Base-by-base conservation (phyloP, 2,797 vertebrate species). In the Sebastes minor region DNA sequence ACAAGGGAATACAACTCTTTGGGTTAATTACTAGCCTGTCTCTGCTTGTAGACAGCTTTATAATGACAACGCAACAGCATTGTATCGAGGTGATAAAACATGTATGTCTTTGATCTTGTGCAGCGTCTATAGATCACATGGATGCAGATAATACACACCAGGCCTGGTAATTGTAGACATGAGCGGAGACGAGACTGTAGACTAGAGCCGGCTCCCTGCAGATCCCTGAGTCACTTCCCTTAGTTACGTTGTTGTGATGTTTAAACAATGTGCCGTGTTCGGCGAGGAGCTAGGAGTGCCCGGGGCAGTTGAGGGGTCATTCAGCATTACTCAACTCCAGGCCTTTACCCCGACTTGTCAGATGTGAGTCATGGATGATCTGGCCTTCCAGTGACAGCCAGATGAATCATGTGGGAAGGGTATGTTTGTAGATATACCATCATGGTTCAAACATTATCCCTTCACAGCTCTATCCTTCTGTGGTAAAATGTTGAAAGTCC, bases 181-280 rank as follows among this genome's bases (percentile, higher is more conserved):
- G 56, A 70, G 78, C 32, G 5, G 16, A 22, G 78, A 57, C 8
- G 2, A 11, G 75, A 59, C 35, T 80, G 59, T 28, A 27, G 67
- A 56, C 33, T 2, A 2, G 30, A 68, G 28, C n/a, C 2, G 20
- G 57, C 79, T 61, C 63, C 82, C 81, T 70, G 11, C 12, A 18
- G 70, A 62, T 62, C 57, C 33, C 76, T 94, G 91, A 94, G 23
- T 94, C 93, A 94, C 90, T 94, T 93, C 92, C 92, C 80, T 71
- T 88, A 84, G 89, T 78, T 76, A 89, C 87, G 16, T 53, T 89
- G 80, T 91, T 90, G 71, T 89, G 66, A 42, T 66, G 72, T 84
- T 82, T 72, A 64, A 64, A 77, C 84, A 79, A n/a, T 6, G 75
- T 16, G 66, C 33, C 6, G 53, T 1, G 25, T 38, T 20, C 2